phyloP scores from a whole-genome alignment of 2,888 invertebrate genomes.

The Sipunculus nudus region DNA sequence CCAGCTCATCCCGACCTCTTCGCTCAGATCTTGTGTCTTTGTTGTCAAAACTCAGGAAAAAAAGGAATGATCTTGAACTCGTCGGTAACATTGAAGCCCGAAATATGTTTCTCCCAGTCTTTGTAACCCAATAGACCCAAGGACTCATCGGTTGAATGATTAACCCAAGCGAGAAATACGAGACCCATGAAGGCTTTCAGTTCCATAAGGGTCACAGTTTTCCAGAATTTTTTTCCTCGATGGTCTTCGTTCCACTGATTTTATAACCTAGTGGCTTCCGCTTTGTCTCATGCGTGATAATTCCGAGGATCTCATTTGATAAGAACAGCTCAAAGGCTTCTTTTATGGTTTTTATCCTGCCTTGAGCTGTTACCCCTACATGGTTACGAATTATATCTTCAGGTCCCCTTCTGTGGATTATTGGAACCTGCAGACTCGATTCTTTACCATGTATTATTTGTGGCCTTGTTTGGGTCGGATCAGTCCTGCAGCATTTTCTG shows the following conservation, averaged over 20 bases:
- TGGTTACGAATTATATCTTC: neutral
- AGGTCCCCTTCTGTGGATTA: neutral
- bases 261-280: neutral
- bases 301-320: neutral
- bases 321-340: neutral
- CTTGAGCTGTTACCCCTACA: neutral
- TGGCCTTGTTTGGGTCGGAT: neutral
- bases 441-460: neutral
- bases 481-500: too few relatives aligned
- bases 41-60: slow-evolving; percentile 11
- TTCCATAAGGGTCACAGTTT: neutral
- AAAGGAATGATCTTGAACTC: slow-evolving; percentile 3
- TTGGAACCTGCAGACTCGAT: neutral
- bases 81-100: neutral
- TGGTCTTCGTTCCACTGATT: neutral
- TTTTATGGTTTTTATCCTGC: neutral
- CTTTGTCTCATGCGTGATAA: neutral
- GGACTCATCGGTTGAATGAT: neutral
- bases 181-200: neutral
- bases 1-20: slow-evolving; percentile 5
- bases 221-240: neutral
- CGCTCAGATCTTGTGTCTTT: neutral
- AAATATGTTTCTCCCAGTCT: neutral
- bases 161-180: neutral
- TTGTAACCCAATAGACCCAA: too few relatives aligned